These are phyloP conservation scores for Vulpes vulpes DNA, from an alignment of 2,113 vertebrate species.

Conservation along the genomic window DNA sequence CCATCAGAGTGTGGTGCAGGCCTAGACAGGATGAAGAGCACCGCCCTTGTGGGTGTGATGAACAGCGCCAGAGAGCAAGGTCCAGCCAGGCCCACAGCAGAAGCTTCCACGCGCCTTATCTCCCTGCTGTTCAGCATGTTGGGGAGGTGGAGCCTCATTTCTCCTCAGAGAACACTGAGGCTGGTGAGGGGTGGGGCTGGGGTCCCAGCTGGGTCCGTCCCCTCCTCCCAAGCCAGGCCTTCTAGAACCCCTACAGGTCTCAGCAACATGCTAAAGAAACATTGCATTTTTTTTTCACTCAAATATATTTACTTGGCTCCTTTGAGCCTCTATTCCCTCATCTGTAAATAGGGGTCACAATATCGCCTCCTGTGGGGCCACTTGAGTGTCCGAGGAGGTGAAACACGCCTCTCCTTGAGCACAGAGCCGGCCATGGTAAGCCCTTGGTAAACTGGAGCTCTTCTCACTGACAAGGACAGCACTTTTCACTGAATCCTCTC, in stretches of 20 bases:
- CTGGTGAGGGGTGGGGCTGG: neutral
- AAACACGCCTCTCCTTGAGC: neutral
- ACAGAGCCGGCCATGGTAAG: neutral
- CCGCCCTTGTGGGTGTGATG: neutral
- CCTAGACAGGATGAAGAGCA: neutral
- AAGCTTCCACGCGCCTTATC: neutral
- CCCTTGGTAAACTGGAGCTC: neutral
- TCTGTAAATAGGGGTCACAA: neutral
- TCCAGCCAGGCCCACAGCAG: fast-evolving
- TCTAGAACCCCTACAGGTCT: no score
- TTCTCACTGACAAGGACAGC: neutral
- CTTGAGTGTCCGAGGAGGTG: neutral
- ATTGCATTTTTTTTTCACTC: neutral
- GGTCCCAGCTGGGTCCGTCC: neutral
- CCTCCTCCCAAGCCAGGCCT: neutral
- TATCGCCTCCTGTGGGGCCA: neutral
- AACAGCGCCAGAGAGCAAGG: neutral
- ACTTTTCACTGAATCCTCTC: neutral
- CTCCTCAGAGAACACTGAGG: neutral
- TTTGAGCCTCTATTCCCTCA: conserved; percentile 8
- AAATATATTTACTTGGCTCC: neutral
- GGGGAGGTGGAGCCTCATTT: neutral
- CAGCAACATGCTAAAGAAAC: neutral
- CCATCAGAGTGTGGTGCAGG: neutral
- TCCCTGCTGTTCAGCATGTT: neutral